A percentile compares a stretch with the other conserved stretches of the same genome.
Evolutionary conservation across 1,140 invertebrate genomes (phyloP).

Genomic region (Platyscapa corneri): DNA sequence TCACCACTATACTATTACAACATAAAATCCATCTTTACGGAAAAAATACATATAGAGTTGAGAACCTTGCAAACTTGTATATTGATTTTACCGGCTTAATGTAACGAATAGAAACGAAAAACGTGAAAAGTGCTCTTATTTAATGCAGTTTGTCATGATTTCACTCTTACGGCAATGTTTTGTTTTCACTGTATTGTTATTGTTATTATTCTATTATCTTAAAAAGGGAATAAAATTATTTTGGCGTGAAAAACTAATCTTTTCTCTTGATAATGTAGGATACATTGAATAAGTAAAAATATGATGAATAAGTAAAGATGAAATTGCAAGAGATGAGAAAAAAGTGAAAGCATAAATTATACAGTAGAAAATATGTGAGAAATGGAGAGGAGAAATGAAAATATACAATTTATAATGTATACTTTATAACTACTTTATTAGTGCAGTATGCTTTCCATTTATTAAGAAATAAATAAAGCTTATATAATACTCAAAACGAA

Average conservation of each 20-base stretch:
- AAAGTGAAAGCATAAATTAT: background rate
- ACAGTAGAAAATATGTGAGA: background rate
- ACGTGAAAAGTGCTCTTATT: background rate
- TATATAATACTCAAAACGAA: too few relatives aligned
- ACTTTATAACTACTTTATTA: too few relatives aligned
- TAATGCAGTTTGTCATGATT: background rate
- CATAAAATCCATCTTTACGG: background rate
- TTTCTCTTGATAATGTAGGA: background rate
- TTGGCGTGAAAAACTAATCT: background rate
- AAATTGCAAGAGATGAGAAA: background rate
- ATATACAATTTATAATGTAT: background rate
- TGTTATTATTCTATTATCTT: background rate
- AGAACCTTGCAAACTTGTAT: background rate
- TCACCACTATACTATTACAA: background rate
- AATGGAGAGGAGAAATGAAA: background rate
- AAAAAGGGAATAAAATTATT: background rate
- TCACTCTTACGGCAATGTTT: background rate
- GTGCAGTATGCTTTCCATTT: too few relatives aligned
- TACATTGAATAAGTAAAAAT: background rate
- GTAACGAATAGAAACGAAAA: background rate
- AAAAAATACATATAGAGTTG: background rate
- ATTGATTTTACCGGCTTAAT: background rate
- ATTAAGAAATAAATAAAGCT: too few relatives aligned
- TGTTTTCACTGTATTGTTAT: background rate
- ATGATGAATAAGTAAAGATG: background rate